Evolutionary conservation across 2,797 vertebrate genomes (phyloP).

Genomic region (Apodemus agrarius): DNA sequence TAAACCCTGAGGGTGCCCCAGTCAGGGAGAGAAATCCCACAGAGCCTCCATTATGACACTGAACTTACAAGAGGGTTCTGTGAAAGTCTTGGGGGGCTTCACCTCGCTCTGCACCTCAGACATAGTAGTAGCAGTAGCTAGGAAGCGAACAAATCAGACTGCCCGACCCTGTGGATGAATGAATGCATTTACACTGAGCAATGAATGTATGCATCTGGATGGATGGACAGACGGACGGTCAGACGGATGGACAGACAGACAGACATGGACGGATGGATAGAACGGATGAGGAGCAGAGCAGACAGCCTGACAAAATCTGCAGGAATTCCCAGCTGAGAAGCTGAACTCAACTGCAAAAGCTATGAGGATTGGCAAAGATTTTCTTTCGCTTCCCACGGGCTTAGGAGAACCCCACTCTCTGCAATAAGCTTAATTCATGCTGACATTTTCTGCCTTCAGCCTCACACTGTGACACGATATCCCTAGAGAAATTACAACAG

Average conservation of each 20-base stretch:
- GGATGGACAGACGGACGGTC: too few species aligned
- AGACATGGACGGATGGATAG: too few species aligned
- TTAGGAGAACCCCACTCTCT: neutral
- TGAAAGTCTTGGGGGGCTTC: neutral
- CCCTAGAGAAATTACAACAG: conserved; percentile 55
- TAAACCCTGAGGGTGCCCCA: neutral
- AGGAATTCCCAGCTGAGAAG: neutral
- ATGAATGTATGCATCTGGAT: neutral
- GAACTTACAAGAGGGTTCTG: neutral
- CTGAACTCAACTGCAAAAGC: neutral
- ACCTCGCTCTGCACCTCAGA: neutral
- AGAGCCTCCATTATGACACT: neutral
- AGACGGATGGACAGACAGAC: too few species aligned
- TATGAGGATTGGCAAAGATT: neutral
- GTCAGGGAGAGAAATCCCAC: neutral
- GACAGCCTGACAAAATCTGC: neutral
- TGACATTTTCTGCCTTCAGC: conserved; percentile 57
- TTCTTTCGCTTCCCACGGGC: neutral
- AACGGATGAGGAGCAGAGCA: neutral
- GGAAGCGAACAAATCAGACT: neutral
- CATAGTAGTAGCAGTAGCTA: neutral
- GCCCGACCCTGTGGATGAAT: neutral
- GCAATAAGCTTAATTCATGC: conserved; percentile 49
- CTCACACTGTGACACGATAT: neutral
- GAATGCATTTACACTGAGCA: neutral